These are phyloP conservation scores for Ptiloglossa arizonensis DNA, from an alignment of 1,140 invertebrate species.

Conservation along the genomic window DNA sequence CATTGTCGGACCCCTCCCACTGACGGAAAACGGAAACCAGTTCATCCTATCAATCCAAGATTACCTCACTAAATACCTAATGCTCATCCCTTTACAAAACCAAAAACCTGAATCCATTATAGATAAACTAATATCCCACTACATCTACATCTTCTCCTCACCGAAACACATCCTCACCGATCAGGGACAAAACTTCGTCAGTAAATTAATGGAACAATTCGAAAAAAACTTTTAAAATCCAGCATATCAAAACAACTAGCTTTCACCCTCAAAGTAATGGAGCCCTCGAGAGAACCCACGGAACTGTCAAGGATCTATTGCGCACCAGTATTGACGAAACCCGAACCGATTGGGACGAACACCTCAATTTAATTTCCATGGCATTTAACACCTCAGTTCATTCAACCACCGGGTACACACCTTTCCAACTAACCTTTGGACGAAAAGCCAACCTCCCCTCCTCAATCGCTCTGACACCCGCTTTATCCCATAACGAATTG, in stretches of 20 bases:
- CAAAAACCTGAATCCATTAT: constrained; percentile 58
- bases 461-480: not conserved
- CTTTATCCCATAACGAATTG: not conserved
- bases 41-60: constrained; percentile 68
- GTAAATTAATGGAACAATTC: constrained; percentile 57
- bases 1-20: not conserved
- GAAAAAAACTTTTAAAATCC: constrained; percentile 58
- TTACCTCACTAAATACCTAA: constrained; percentile 66
- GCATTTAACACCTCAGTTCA: constrained; percentile 18
- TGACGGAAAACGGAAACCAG: constrained; percentile 30
- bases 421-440: constrained; percentile 4
- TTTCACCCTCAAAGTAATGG: too few species aligned
- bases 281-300: too few species aligned
- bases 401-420: not conserved
- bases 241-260: constrained; percentile 59
- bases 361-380: too few species aligned
- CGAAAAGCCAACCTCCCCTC: constrained; percentile 2
- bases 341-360: too few species aligned
- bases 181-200: constrained; percentile 63
- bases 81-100: constrained; percentile 47
- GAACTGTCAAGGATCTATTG: too few species aligned
- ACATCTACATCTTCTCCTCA: constrained; percentile 65
- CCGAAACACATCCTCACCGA: constrained; percentile 64
- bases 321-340: too few species aligned
- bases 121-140: constrained; percentile 51